A percentile compares a stretch with the other conserved stretches of the same genome.
These are phyloP conservation scores for Tapirus terrestris DNA, from an alignment of 2,113 vertebrate species.

Conservation along the genomic window DNA sequence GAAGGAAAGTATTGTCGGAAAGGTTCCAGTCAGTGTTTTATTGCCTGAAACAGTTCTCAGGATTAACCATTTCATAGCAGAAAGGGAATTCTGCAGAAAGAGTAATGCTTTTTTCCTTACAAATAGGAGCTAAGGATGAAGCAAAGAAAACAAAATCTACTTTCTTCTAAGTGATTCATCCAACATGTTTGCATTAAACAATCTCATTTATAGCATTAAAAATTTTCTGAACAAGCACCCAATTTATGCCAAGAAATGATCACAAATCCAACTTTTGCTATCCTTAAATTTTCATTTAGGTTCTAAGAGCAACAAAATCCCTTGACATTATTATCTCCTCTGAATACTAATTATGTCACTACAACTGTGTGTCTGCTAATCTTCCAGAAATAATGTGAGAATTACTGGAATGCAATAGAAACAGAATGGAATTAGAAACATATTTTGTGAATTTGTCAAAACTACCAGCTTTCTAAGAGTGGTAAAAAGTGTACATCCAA, in stretches of 20 bases:
- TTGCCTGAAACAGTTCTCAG: constrained; percentile 73
- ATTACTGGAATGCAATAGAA: constrained; percentile 60
- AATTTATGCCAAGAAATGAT: constrained; percentile 73
- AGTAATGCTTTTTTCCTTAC: constrained; percentile 47
- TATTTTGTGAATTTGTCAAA: constrained; percentile 77
- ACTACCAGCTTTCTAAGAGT: constrained; percentile 57
- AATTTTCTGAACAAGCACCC: constrained; percentile 56
- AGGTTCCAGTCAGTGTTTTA: constrained; percentile 75
- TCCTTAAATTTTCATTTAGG: constrained; percentile 82
- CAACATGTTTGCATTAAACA: constrained; percentile 23
- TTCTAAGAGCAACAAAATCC: constrained; percentile 82
- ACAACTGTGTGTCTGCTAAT: constrained; percentile 78
- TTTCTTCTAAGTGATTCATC: constrained; percentile 39
- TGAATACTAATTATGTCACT: constrained; percentile 86
- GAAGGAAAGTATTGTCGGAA: constrained; percentile 74
- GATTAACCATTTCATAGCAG: constrained; percentile 79
- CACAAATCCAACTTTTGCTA: constrained; percentile 77
- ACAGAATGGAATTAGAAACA: constrained; percentile 73
- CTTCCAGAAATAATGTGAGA: constrained; percentile 80
- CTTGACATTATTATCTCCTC: constrained; percentile 83
- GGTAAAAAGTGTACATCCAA: constrained; percentile 52
- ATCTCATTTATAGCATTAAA: constrained; percentile 34
- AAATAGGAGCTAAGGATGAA: neutral
- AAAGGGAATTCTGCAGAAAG: constrained; percentile 30
- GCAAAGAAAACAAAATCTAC: neutral